Base-by-base conservation (phyloP, 2,797 vertebrate species). In the Xenentodon cancila region DNA sequence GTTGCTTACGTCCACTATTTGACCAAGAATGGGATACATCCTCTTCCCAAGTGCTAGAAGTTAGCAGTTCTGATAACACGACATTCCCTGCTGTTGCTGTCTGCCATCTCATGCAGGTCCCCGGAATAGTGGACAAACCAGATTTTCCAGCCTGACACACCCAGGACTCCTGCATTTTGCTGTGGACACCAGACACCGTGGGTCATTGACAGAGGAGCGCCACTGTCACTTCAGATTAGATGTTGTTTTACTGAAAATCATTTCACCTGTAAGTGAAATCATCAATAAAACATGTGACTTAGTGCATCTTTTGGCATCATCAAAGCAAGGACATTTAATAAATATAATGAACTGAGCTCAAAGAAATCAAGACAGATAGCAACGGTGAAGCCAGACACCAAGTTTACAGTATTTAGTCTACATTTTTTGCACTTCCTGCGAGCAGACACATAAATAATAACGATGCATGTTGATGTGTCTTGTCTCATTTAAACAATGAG, bases 101-200 rank as follows among this genome's bases (percentile, higher is more conserved):
- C 32, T 60, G 16, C 12, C 30, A 44, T 15, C 37, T 40, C 37
- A 16, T 40, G 12, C 13, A 40, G 21, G 27, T 27, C 22, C 21
- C 15, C 53, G 68, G 32, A 55, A 64, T 11, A 58, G 46, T 54
- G 64, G 68, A 61, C 68, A 60, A 84, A 90, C 88, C 76, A 32
- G 82, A 84, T 77, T 81, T 84, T 87, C 84, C 55, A 67, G 81
- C 61, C 62, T 25, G 49, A 58, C 76, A 75, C 86, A 74, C 81
- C 84, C 67, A 72, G 57, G 64, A 67, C 77, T 81, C 74, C 79
- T 79, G 73, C 84, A 56, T 85, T 81, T 75, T 71, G 64, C 63
- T 30, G 51, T 3, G 9, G 70, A 88, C 71, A 87, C 43, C 56
- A 46, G 66, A 89, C 64, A 84, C 79, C 63, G 47, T 0, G 0